phyloP scores from a whole-genome alignment of 2,113 vertebrate species.

The Sorex araneus region DNA sequence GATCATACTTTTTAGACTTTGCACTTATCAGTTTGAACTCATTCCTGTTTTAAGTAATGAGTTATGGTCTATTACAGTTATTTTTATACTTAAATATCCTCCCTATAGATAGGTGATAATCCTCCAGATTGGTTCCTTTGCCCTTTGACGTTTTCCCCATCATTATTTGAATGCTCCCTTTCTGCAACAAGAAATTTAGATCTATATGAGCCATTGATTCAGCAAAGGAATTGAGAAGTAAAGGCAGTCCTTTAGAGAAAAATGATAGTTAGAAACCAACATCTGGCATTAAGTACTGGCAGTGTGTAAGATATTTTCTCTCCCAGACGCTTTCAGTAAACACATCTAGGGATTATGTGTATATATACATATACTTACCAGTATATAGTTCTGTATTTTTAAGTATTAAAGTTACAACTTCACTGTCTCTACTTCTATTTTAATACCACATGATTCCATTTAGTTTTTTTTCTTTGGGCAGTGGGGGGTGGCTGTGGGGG shows the following conservation, averaged over 20 bases:
- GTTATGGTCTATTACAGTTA: neutral
- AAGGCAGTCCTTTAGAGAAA: neutral
- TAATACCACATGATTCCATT: neutral
- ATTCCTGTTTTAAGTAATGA: slow-evolving; percentile 25
- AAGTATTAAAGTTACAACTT: slow-evolving; percentile 5
- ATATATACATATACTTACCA: neutral
- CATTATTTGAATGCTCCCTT: neutral
- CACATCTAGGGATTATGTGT: neutral
- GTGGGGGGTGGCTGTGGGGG: too few species aligned
- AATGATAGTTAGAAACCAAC: slow-evolving; percentile 3
- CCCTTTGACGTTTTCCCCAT: neutral
- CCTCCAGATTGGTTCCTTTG: neutral
- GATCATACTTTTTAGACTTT: neutral
- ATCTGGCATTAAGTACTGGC: neutral
- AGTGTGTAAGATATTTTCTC: neutral
- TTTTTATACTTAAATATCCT: neutral
- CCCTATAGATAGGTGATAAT: neutral
- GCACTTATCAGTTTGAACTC: neutral
- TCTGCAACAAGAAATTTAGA: neutral
- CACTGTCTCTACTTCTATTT: neutral
- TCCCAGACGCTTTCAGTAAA: neutral
- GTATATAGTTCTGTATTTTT: neutral
- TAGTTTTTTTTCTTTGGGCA: neutral
- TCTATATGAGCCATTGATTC: neutral
- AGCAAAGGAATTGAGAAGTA: neutral